A percentile compares a stretch with the other conserved stretches of the same genome.
These are phyloP conservation scores for Drosophila leontia DNA, from an alignment of 1,140 invertebrate genomes.

Conservation along the genomic window DNA sequence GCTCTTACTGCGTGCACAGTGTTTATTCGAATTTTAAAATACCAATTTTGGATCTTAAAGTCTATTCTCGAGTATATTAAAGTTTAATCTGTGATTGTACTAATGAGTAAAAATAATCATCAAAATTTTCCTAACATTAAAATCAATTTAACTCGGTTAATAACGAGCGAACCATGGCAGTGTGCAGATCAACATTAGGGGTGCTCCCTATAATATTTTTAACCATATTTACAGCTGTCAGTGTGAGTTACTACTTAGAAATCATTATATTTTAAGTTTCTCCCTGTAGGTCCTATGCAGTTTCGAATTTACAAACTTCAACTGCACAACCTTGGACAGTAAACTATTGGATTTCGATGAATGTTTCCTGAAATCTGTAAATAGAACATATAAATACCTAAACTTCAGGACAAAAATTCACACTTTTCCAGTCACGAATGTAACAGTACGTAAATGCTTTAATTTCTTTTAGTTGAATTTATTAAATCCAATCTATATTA, in stretches of 20 bases:
- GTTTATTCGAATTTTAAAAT: conserved; percentile 2
- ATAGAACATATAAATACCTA: conserved; percentile 11
- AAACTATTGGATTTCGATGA: not conserved
- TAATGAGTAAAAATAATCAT: not conserved
- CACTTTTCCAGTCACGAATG: not conserved
- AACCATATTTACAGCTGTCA: not conserved
- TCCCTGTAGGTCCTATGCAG: not conserved
- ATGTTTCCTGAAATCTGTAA: conserved; percentile 14
- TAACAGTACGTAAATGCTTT: not conserved
- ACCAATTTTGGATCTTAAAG: not conserved
- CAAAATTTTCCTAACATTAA: not conserved
- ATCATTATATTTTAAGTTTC: too few species aligned
- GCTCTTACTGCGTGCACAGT: not conserved
- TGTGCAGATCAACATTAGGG: not conserved
- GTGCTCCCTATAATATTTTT: conserved; percentile 1
- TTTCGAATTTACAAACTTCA: conserved; percentile 21
- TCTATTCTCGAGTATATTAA: not conserved
- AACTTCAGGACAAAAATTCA: conserved; percentile 12
- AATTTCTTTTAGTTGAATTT: not conserved
- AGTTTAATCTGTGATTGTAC: not conserved
- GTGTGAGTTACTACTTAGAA: not conserved
- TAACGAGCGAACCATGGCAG: not conserved
- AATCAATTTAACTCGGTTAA: not conserved
- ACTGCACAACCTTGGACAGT: conserved; percentile 3
- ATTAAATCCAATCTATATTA: not conserved